Percentiles rank a stretch among this genome's conserved stretches.
phyloP scores from a whole-genome alignment of 2,888 invertebrate genomes.

The Tethea ocularis region DNA sequence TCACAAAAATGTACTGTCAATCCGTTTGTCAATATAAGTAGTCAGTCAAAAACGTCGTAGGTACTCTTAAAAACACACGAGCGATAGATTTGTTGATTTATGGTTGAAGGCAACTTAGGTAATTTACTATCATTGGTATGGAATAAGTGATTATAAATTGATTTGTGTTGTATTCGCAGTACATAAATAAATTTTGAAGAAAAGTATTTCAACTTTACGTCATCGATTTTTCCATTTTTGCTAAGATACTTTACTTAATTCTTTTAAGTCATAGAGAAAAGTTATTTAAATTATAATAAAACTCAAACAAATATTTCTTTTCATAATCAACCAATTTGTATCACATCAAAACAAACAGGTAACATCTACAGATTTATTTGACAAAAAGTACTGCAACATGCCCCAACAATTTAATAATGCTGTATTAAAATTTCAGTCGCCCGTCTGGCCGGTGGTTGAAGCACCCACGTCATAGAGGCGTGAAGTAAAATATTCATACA shows the following conservation, averaged over 20 bases:
- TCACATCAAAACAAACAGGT: too few species aligned
- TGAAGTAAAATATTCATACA: constrained; percentile 63
- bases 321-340: too few species aligned
- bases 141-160: too few species aligned
- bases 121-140: too few species aligned
- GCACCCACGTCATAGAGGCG: constrained; percentile 11
- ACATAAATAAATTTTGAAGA: too few species aligned
- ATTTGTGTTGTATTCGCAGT: too few species aligned
- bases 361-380: background rate
- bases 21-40: background rate
- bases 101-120: background rate
- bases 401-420: background rate
- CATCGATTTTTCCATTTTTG: too few species aligned
- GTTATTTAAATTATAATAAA: too few species aligned
- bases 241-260: too few species aligned
- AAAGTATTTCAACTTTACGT: too few species aligned
- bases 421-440: background rate
- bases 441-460: constrained; percentile 1
- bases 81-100: background rate
- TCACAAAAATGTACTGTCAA: background rate
- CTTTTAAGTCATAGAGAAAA: too few species aligned
- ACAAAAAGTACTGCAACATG: background rate
- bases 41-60: background rate
- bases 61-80: background rate
- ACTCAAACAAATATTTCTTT: too few species aligned